A percentile compares a stretch with the other conserved stretches of the same genome.
Conservation (phyloP, 1,140 invertebrate genomes). For the Drosophila pachea region DNA sequence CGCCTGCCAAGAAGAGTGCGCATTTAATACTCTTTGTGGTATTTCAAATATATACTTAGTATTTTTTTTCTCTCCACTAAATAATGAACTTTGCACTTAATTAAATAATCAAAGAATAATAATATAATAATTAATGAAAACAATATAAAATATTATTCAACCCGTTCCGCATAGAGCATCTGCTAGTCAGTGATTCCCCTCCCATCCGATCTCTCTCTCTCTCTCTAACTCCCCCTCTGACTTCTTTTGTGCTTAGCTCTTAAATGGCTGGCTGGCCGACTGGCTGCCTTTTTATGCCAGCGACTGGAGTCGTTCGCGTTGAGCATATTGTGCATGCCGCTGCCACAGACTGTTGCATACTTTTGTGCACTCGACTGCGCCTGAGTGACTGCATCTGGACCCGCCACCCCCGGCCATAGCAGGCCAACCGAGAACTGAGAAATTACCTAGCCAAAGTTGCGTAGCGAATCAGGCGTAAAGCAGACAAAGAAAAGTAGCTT, state of each 20-base stretch:
- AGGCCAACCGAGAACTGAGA: slow-evolving; percentile 21
- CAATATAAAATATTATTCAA: too few relatives aligned
- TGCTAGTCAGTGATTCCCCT: neutral
- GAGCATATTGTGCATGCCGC: slow-evolving; percentile 55
- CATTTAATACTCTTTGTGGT: too few relatives aligned
- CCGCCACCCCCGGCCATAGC: neutral
- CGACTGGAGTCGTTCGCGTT: slow-evolving; percentile 8
- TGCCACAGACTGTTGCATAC: slow-evolving; percentile 62
- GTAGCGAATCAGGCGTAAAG: slow-evolving; percentile 66
- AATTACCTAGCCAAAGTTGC: slow-evolving; percentile 66
- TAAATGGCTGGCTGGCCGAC: slow-evolving; percentile 39
- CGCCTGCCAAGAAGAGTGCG: too few relatives aligned
- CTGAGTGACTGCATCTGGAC: slow-evolving; percentile 28
- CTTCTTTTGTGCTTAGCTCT: slow-evolving; percentile 36
- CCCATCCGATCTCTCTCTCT: too few relatives aligned
- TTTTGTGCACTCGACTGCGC: slow-evolving; percentile 50
- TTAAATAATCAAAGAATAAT: too few relatives aligned
- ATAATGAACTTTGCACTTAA: too few relatives aligned
- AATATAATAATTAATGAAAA: too few relatives aligned
- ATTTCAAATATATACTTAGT: too few relatives aligned
- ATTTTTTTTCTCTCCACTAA: too few relatives aligned
- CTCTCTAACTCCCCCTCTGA: neutral
- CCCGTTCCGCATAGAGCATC: neutral
- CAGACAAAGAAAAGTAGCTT: slow-evolving; percentile 55
- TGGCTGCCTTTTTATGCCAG: slow-evolving; percentile 19